These are phyloP conservation scores for Silurus lanzhouensis DNA, from an alignment of 2,797 vertebrate genomes.

Conservation along the genomic window DNA sequence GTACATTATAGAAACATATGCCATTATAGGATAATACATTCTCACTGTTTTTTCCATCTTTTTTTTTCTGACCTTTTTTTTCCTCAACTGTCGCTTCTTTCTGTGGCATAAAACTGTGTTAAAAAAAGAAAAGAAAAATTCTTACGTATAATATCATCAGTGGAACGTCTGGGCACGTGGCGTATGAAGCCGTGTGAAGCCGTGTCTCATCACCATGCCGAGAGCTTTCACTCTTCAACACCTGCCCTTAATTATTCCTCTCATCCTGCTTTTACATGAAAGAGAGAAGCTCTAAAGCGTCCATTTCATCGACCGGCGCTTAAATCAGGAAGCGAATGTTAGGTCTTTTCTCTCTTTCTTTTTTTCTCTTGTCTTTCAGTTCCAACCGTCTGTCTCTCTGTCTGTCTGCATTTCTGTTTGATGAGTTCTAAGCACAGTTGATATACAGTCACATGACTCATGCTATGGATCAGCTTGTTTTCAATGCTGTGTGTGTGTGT, in stretches of 20 bases:
- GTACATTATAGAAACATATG: not conserved
- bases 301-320: slow-evolving; percentile 52
- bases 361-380: slow-evolving; percentile 15
- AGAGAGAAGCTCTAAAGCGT: slow-evolving; percentile 51
- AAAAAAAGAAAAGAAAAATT: not conserved
- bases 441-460: not conserved
- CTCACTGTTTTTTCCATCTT: no score
- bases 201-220: not conserved
- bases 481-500: not conserved
- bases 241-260: slow-evolving; percentile 54
- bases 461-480: not conserved
- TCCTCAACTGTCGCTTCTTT: not conserved
- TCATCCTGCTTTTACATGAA: slow-evolving; percentile 62
- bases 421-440: not conserved
- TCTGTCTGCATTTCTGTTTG: slow-evolving; percentile 20
- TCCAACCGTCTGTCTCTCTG: slow-evolving; percentile 17
- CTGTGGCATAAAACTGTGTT: slow-evolving; percentile 1
- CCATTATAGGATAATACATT: not conserved
- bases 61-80: not conserved
- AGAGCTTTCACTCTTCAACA: slow-evolving; percentile 33
- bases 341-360: not conserved
- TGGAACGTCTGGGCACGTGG: not conserved
- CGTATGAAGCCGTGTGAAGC: not conserved
- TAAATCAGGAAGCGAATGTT: slow-evolving; percentile 32
- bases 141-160: not conserved